Base-by-base conservation (phyloP, 2,888 invertebrate species). In the Drosophila falleni region DNA sequence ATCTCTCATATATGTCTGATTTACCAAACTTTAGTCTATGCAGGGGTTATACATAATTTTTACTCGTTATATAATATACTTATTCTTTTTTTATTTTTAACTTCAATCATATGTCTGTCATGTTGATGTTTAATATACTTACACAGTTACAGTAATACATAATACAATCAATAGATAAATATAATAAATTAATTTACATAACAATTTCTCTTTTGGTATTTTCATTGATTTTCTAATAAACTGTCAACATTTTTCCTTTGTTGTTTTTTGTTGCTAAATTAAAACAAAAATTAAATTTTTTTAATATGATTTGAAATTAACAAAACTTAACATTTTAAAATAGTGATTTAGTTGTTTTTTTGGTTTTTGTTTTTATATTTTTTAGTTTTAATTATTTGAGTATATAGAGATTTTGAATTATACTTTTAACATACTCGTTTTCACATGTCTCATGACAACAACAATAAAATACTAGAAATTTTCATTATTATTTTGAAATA, bases 151-250 rank as follows among this genome's bases (percentile, higher is more conserved):
- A 78, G 44, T 72, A 77, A 77, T 67, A 78, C 58, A 63, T 67
- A 75, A 79, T 75, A 64, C 72, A 73, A 58, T 47, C 67, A 71
- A 71, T 87, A 84, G 74, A 67, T 74, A 75, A 78, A 72, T 75
- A 74, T 76, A 88, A 86, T 87, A 87, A 91, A 81, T 89, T 90
- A 91, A 90, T 91, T 84, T 91, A 89, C 90, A 90, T 91, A 91
- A 91, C 90, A 90, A 77, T 78, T 87, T 78, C 41, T 71, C 71
- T 54, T 78, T 61, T 65, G 23, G 62, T 71, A 62, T 74, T 63
- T 74, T 63, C 54, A 72, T 81, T 70, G 58, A 81, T 85, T 78
- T 75, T 74, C 81, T 90, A 78, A 80, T 66, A 71, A 75, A 67
- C 39, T 73, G 70, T 76, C 64, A 85, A 80, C 77, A 77, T 62